Evolutionary conservation across 2,888 invertebrate species (phyloP).

Genomic region (Thecophora atra): DNA sequence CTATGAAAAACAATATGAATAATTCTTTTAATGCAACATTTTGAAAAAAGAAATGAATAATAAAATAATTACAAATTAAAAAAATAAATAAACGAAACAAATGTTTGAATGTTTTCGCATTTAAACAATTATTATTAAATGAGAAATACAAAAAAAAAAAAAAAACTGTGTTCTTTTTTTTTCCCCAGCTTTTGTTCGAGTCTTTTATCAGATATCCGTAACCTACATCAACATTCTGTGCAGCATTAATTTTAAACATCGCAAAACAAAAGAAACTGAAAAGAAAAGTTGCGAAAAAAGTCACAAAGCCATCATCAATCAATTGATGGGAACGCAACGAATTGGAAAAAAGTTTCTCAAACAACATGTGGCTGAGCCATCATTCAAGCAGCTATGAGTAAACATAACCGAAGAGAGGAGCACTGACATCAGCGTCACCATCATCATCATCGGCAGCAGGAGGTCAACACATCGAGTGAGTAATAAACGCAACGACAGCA

Average conservation of each 20-base stretch:
- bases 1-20: too few relatives aligned
- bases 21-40: too few relatives aligned
- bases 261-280: background rate
- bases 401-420: background rate
- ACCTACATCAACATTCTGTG: background rate
- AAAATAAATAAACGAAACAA: too few relatives aligned
- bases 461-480: constrained; percentile 28
- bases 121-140: too few relatives aligned
- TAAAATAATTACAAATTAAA: too few relatives aligned
- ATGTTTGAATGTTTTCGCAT: too few relatives aligned
- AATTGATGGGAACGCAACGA: constrained; percentile 6
- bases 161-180: too few relatives aligned
- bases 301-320: constrained; percentile 23
- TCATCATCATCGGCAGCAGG: constrained; percentile 16
- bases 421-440: background rate
- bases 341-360: constrained; percentile 20
- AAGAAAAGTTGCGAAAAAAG: constrained; percentile 13
- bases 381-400: too few relatives aligned
- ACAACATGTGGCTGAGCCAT: background rate
- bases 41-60: too few relatives aligned
- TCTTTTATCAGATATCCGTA: background rate
- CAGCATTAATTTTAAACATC: background rate
- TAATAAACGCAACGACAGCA: constrained; percentile 35
- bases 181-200: too few relatives aligned
- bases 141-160: too few relatives aligned